Percentiles rank a stretch among this genome's conserved stretches.
Conservation (phyloP, 53 echinoderm and acorn worm species). For the Arbacia lixula region DNA sequence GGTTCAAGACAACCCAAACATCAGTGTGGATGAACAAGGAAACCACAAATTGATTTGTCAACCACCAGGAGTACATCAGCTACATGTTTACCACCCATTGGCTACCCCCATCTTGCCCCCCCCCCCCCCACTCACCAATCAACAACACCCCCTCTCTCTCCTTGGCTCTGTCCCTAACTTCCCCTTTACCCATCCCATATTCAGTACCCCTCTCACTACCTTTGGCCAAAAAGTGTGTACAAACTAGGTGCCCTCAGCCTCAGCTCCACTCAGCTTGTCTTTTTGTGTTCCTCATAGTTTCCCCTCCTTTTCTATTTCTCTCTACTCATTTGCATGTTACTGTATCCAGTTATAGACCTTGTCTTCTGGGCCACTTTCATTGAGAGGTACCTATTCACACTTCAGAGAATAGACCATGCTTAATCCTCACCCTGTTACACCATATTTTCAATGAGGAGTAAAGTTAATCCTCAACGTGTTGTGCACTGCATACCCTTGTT, state of each 20-base stretch:
- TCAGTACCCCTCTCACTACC: background rate
- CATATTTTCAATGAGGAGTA: too few relatives aligned
- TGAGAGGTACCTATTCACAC: constrained; percentile 4
- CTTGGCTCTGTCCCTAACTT: constrained; percentile 5
- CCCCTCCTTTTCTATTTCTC: constrained; percentile 1
- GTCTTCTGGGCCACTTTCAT: background rate
- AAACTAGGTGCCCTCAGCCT: too few relatives aligned
- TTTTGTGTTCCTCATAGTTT: constrained; percentile 14
- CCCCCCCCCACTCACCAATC: constrained; percentile 2
- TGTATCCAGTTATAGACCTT: constrained; percentile 42
- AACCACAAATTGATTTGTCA: too few relatives aligned
- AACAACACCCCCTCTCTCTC: background rate
- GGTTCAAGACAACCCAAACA: too few relatives aligned
- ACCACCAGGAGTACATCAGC: too few relatives aligned
- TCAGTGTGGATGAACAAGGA: too few relatives aligned
- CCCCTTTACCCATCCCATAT: constrained; percentile 2
- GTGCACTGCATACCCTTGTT: too few relatives aligned
- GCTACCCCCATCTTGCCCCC: background rate
- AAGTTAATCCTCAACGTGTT: too few relatives aligned
- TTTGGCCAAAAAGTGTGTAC: too few relatives aligned
- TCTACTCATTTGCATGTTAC: constrained; percentile 32
- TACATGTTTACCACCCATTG: too few relatives aligned
- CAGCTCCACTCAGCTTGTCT: too few relatives aligned
- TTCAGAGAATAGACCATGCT: background rate
- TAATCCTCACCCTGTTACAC: too few relatives aligned